These are phyloP conservation scores for Muschampia plurimacula DNA, from an alignment of 2,888 invertebrate species.

Conservation along the genomic window DNA sequence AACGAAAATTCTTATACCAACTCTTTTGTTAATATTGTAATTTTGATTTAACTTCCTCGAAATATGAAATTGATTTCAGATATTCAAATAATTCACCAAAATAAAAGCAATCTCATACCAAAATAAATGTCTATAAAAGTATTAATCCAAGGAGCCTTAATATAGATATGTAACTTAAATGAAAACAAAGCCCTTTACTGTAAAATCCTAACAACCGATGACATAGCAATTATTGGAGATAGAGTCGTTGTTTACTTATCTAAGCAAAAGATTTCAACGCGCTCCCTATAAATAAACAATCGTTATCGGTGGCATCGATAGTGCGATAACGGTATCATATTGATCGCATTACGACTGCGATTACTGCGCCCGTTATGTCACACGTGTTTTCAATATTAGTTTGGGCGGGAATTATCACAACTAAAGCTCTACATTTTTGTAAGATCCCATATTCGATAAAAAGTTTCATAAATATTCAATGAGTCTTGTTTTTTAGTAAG, in stretches of 20 bases:
- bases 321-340: constrained; percentile 69
- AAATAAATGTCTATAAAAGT: too few species aligned
- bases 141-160: too few species aligned
- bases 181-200: not conserved
- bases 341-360: constrained; percentile 67
- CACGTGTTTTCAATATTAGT: constrained; percentile 46
- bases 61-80: not conserved
- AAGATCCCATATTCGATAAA: not conserved
- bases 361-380: constrained; percentile 58
- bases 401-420: constrained; percentile 54
- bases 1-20: constrained; percentile 59
- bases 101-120: too few species aligned
- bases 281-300: constrained; percentile 58
- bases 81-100: not conserved
- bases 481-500: too few species aligned
- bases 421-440: constrained; percentile 18
- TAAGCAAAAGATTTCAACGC: constrained; percentile 82
- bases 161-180: not conserved
- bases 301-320: constrained; percentile 64
- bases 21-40: constrained; percentile 45
- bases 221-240: constrained; percentile 16
- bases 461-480: not conserved
- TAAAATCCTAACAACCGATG: not conserved
- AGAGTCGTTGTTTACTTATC: constrained; percentile 31
- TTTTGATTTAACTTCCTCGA: not conserved